Conservation (phyloP, 2,797 vertebrate genomes). For the Pitangus sulphuratus region DNA sequence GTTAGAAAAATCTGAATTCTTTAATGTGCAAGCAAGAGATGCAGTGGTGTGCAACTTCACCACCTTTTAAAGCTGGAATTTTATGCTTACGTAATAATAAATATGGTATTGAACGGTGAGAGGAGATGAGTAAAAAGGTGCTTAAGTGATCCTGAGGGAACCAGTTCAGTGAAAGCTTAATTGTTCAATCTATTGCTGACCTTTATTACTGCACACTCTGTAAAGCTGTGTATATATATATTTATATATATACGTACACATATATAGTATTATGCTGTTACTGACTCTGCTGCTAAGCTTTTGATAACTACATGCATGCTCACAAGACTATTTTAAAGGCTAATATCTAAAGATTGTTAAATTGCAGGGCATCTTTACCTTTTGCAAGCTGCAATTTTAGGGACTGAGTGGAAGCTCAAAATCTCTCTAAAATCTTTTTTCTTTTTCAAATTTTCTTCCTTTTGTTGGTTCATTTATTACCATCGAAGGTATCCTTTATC, state of each 20-base stretch:
- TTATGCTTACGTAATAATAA: not conserved
- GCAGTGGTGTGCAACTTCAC: not conserved
- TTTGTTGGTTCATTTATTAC: not conserved
- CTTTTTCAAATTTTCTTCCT: not conserved
- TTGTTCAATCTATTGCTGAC: not conserved
- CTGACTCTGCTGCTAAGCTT: not conserved
- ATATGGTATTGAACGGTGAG: not conserved
- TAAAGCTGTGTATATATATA: not conserved
- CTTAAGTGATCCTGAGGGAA: not conserved
- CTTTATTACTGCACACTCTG: not conserved
- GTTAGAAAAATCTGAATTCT: not conserved
- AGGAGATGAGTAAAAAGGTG: not conserved
- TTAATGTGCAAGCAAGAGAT: not conserved
- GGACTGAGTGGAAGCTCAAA: not conserved
- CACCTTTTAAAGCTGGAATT: not conserved
- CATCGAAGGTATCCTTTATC: not conserved
- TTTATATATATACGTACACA: accelerated
- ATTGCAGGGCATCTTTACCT: not conserved
- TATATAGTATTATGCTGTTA: not conserved
- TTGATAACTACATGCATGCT: not conserved
- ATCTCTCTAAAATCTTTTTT: not conserved
- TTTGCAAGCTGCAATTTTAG: not conserved
- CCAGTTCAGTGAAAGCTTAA: not conserved
- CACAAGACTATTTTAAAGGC: not conserved
- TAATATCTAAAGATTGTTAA: not conserved